Base-by-base conservation (phyloP, 2,113 vertebrate genomes). In the Callithrix jacchus region DNA sequence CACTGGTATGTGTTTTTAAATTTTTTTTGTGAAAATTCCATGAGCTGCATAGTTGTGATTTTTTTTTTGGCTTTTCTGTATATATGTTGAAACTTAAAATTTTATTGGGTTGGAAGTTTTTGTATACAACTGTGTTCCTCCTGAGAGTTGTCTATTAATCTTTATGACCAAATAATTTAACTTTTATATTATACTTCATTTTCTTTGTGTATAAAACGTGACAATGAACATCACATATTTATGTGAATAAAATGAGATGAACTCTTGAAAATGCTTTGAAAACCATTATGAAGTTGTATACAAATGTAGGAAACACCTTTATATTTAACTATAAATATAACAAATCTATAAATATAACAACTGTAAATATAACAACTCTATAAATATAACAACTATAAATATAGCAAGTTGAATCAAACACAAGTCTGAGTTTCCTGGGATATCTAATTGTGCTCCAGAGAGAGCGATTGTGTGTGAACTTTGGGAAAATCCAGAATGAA, bases 171-270 rank as follows among this genome's bases (percentile, higher is more conserved):
- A 74, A 18, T 91, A 86, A 56, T 79, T 93, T 23, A 73, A n/a
- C 6, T 91, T 91, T 76, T 56, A 2, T 82, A 64, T 18, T n/a
- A 0, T 61, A 81, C 45, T 52, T 93, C 30, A 20, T 30, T 96
- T 95, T 85, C 4, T 79, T 9, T 25, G n/a, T 92, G 74, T 95
- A 8, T 85, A 84, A 98, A 97, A 86, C 81, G 3, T 30, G 1
- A n/a, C 30, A 74, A 11, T 80, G 73, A 82, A 49, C 4, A 89
- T 73, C 23, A 88, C 8, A 68, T 73, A 73, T 8, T 87, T 58
- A 92, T 52, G 37, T 84, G 54, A 88, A 40, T 87, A 52, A 95
- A 80, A 88, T 85, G 40, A 70, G 12, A 74, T 27, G 49, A 89
- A 94, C 2, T 49, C 2, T 94, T 87, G 40, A 56, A 96, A 86